These are phyloP conservation scores for Dicycla oo DNA, from an alignment of 2,888 invertebrate genomes.

Conservation along the genomic window DNA sequence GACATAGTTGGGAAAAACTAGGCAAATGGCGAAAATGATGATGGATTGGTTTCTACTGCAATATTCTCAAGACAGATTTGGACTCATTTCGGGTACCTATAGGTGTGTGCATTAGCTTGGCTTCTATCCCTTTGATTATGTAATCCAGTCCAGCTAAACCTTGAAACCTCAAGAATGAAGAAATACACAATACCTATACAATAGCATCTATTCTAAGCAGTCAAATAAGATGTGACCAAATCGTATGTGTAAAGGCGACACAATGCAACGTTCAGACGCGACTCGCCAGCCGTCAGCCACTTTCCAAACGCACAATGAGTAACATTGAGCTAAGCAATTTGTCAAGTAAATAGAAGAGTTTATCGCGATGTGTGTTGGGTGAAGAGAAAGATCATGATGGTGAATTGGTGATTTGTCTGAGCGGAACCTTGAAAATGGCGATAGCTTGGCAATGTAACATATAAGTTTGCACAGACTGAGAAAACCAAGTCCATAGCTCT, in stretches of 20 bases:
- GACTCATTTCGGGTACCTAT: too few relatives aligned
- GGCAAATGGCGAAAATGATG: too few relatives aligned
- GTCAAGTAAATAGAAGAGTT: background rate
- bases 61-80: too few relatives aligned
- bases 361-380: background rate
- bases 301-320: constrained; percentile 60
- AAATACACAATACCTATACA: constrained; percentile 4
- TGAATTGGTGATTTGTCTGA: background rate
- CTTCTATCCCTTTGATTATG: background rate
- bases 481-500: too few relatives aligned
- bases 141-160: background rate
- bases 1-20: too few relatives aligned
- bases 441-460: background rate
- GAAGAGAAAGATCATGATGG: background rate
- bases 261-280: constrained; percentile 46
- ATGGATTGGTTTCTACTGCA: too few relatives aligned
- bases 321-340: constrained; percentile 41
- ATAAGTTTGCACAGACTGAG: too few relatives aligned
- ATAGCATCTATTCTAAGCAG: constrained; percentile 21
- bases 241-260: constrained; percentile 20
- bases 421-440: background rate
- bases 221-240: constrained; percentile 44
- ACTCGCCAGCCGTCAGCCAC: constrained; percentile 34
- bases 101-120: too few relatives aligned
- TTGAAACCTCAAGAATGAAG: constrained; percentile 1